Evolutionary conservation across 2,888 invertebrate species (phyloP).

Genomic region (Hermodice carunculata): DNA sequence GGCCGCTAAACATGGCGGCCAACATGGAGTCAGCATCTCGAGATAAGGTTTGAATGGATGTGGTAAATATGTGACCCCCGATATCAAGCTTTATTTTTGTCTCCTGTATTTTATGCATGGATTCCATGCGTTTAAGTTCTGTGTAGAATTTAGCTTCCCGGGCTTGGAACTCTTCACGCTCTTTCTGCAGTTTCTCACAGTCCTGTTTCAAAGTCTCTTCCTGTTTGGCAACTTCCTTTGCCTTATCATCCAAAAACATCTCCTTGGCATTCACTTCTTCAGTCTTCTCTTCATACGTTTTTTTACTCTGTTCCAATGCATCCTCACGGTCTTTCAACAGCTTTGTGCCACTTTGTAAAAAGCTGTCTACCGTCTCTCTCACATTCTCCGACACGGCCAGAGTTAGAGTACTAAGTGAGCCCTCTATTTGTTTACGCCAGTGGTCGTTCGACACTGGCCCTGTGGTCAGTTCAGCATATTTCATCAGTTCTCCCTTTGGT

Average conservation of each 20-base stretch:
- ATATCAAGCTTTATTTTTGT: conserved; percentile 47
- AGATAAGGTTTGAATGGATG: conserved; percentile 45
- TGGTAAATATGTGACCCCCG: conserved; percentile 46
- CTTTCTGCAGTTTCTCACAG: neutral
- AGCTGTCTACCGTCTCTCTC: conserved; percentile 16
- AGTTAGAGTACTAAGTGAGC: conserved; percentile 13
- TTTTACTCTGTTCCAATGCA: conserved; percentile 1
- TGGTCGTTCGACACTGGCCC: conserved; percentile 23
- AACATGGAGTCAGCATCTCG: conserved; percentile 43
- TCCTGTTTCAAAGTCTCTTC: neutral
- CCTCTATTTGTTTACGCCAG: conserved; percentile 20
- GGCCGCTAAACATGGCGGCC: conserved; percentile 49
- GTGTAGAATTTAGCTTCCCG: conserved; percentile 37
- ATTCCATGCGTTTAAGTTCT: conserved; percentile 39
- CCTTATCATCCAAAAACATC: conserved; percentile 16
- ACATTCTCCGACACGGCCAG: conserved; percentile 20
- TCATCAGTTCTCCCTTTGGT: conserved; percentile 36
- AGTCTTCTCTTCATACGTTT: conserved; percentile 9
- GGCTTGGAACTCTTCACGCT: conserved; percentile 29
- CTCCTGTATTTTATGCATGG: conserved; percentile 41
- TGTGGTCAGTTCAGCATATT: conserved; percentile 29
- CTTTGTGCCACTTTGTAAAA: conserved; percentile 26
- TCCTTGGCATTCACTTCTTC: conserved; percentile 18
- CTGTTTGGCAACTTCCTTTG: conserved; percentile 5
- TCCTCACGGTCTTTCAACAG: conserved; percentile 18